Base-by-base conservation (phyloP, 2,888 invertebrate genomes). In the Calliphora vomitoria region DNA sequence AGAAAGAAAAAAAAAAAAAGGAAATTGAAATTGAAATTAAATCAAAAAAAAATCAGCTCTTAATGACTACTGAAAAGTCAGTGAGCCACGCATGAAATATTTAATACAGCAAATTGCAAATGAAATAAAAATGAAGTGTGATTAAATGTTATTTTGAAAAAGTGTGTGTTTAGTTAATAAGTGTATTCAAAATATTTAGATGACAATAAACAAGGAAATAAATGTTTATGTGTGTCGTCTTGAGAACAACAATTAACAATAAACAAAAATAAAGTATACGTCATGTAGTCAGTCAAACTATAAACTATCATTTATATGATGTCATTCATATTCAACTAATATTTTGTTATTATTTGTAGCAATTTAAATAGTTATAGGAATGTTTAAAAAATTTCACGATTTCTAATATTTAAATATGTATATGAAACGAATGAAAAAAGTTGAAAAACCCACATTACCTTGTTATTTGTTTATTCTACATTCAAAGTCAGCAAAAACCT, bases 211-310 rank as follows among this genome's bases (percentile, higher is more conserved):
- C 44, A 25, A 60, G 10, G 5, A 50, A 62, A 31, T 10, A 75
- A 41, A 62, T n/a, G 50, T 50, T 50, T 50, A 55, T 78, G 53
- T 71, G 62, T 76, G 68, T 47, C 18, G 2, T 60, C 8, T 69
- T 38, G 58, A 18, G 58, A 69, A 47, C 60, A 66, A n/a, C 13
- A 47, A 76, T 25, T 13, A 18, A 18, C 18, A 74, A 64, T 72
- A 53, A 18, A 11, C 4, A 18, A 50, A 68, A 81, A 81, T 62
- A 62, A 71, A 78, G 74, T 75, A 87, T 85, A 85, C 87, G 87
- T 25, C 78, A 79, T 72, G 78, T 79, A 75, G 80, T 64, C 47
- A 60, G n/a, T 25, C 38, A 72, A 62, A 38, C 18, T 20, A 66
- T 8, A 38, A 62, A 38, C 18, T 20, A 66, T 8, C 25, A 68